Percentiles rank a stretch among this genome's conserved stretches.
Evolutionary conservation across 1,140 invertebrate species (phyloP).

Genomic region (Wiebesia pumilae): DNA sequence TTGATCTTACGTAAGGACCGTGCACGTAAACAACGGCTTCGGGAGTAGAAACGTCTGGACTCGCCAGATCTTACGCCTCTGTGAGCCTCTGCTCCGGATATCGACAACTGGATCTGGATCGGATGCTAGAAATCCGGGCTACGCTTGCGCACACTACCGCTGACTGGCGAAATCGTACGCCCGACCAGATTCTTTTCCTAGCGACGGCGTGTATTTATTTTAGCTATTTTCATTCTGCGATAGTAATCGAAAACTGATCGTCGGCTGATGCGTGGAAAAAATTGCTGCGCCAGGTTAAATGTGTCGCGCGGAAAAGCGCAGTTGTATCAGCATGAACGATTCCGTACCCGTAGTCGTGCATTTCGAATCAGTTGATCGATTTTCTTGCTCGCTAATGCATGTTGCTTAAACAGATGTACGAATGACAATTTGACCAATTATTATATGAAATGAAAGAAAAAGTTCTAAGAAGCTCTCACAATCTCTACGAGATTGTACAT

Average conservation of each 20-base stretch:
- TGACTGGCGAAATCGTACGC: neutral
- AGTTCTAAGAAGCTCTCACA: too few species aligned
- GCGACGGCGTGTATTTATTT: neutral
- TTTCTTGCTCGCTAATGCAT: neutral
- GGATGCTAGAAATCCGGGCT: too few species aligned
- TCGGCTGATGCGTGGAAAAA: neutral
- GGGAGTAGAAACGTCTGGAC: too few species aligned
- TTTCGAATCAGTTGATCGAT: neutral
- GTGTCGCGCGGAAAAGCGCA: neutral
- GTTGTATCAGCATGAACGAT: neutral
- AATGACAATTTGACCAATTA: neutral
- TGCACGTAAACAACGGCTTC: conserved; percentile 37
- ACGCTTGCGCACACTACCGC: neutral
- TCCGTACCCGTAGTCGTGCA: neutral
- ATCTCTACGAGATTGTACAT: too few species aligned
- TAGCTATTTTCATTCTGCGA: neutral
- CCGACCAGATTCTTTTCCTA: neutral
- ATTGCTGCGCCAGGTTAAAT: neutral
- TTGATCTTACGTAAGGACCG: conserved; percentile 35
- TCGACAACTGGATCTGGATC: too few species aligned
- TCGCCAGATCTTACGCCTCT: too few species aligned
- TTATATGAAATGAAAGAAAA: too few species aligned
- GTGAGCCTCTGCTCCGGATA: too few species aligned
- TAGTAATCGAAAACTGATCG: neutral
- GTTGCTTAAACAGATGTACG: neutral